Conservation (phyloP, 2,888 invertebrate species). For the Apamea sordens region DNA sequence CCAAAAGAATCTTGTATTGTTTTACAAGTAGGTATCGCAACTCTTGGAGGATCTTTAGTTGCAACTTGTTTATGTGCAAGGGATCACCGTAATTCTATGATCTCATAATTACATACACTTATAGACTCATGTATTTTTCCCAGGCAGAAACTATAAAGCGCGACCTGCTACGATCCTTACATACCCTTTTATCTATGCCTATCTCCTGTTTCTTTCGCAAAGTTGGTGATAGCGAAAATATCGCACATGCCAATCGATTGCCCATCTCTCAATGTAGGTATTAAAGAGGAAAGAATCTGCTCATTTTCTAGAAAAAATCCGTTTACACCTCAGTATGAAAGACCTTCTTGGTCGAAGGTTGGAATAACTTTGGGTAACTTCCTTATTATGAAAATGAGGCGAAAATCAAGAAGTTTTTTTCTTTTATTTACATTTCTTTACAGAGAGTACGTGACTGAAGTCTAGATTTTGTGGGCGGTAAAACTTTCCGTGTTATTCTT, state of each 20-base stretch:
- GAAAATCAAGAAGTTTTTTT: not conserved
- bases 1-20: too few species aligned
- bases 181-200: too few species aligned
- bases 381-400: not conserved
- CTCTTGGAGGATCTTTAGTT: not conserved
- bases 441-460: slow-evolving; percentile 18
- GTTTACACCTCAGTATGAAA: not conserved
- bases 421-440: slow-evolving; percentile 19
- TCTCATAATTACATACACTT: not conserved
- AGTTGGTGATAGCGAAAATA: not conserved
- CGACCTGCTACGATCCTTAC: too few species aligned
- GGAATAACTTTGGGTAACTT: not conserved
- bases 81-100: not conserved
- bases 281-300: not conserved
- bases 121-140: not conserved
- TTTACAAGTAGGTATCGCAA: too few species aligned
- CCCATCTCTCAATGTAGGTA: not conserved
- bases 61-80: not conserved
- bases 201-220: not conserved
- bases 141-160: not conserved
- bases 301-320: not conserved
- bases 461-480: slow-evolving; percentile 1
- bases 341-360: not conserved
- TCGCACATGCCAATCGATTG: not conserved
- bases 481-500: slow-evolving; percentile 29